A percentile compares a stretch with the other conserved stretches of the same genome.
Conservation (phyloP, 2,888 invertebrate species). For the Ctenicera cuprea region DNA sequence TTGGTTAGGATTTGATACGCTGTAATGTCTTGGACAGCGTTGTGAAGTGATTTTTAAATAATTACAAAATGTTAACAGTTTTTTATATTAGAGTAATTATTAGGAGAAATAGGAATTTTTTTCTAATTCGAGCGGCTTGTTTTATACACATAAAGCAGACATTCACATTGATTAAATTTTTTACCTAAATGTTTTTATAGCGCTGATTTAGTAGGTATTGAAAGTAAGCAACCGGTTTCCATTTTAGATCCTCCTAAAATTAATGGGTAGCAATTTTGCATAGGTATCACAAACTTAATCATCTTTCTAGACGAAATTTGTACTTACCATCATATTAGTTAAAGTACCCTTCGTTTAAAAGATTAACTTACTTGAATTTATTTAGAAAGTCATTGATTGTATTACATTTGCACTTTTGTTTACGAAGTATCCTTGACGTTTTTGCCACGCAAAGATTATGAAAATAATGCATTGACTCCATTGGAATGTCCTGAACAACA, state of each 20-base stretch:
- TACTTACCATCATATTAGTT: too few species aligned
- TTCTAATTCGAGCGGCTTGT: neutral
- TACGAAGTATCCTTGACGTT: neutral
- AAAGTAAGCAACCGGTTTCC: conserved; percentile 20
- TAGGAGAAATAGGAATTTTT: neutral
- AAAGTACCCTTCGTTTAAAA: too few species aligned
- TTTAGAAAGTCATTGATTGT: neutral
- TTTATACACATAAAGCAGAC: too few species aligned
- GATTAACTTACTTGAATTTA: too few species aligned
- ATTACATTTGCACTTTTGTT: neutral
- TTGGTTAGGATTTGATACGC: conserved; percentile 3
- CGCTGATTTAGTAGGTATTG: conserved; percentile 3
- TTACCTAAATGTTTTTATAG: neutral
- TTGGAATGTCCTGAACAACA: conserved; percentile 12
- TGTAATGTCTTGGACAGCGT: neutral
- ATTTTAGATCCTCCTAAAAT: neutral
- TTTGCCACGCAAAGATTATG: neutral
- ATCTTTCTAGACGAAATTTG: neutral
- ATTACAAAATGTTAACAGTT: neutral
- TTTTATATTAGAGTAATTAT: neutral
- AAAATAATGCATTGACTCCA: conserved; percentile 20
- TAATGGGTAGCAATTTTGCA: neutral
- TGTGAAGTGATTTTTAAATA: neutral
- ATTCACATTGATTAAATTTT: neutral
- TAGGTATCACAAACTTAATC: neutral